A percentile compares a stretch with the other conserved stretches of the same genome.
phyloP scores from a whole-genome alignment of 2,888 invertebrate species.

The Lepas anatifera region DNA sequence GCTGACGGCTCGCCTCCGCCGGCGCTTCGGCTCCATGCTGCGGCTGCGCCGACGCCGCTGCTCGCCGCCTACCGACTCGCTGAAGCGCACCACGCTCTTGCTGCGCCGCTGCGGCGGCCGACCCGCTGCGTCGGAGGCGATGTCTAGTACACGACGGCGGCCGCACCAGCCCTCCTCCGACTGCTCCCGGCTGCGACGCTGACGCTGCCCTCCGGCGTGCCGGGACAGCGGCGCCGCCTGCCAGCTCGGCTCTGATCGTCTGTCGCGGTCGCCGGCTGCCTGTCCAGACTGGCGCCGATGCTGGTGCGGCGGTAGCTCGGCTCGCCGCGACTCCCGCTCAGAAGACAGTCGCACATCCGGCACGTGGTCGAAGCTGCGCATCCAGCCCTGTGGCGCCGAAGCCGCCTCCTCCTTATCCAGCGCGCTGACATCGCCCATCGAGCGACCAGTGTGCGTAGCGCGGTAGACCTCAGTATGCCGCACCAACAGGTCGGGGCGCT shows the following conservation, averaged over 20 bases:
- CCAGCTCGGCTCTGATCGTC: background rate
- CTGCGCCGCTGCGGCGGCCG: background rate
- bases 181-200: too few species aligned
- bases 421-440: background rate
- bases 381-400: background rate
- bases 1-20: background rate
- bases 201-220: too few species aligned
- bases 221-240: too few species aligned
- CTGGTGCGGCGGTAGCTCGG: too few species aligned
- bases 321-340: too few species aligned
- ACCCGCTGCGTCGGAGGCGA: background rate
- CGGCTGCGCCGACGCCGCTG: background rate
- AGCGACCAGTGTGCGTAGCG: background rate
- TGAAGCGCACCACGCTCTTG: constrained; percentile 6
- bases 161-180: background rate
- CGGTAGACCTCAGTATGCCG: background rate
- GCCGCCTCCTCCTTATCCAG: background rate
- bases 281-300: background rate
- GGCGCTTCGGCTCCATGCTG: background rate
- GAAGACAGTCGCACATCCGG: background rate
- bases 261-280: background rate
- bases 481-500: constrained; percentile 7
- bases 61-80: background rate
- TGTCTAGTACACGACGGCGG: background rate
- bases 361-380: background rate